Base-by-base conservation (phyloP, 2,888 invertebrate genomes). In the Carabus problematicus region DNA sequence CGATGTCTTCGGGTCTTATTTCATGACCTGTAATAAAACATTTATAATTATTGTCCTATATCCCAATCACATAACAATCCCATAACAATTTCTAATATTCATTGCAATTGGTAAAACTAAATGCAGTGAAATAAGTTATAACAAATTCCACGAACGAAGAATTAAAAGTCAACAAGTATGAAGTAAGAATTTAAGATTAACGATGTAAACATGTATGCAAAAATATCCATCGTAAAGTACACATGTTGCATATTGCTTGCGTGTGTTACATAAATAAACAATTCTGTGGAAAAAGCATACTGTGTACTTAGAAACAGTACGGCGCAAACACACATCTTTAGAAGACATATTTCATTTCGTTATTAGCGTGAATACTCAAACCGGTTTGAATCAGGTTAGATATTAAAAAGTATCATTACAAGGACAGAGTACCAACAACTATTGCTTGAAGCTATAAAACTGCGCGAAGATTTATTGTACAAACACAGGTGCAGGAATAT, bases 1-100 rank as follows among this genome's bases (percentile, higher is more conserved):
- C 96, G 66, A 95, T 89, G 75, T 94, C 93, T 78, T 94, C 92
- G 0, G 95, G 91, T 76, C 91, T 89, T 9, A 94, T 85, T 80
- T 94, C 93, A 71, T 91, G 91, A 71, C 90, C 93, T 90, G 74
- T 72, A 80, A 80, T 69, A 71, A 64, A 29, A 19, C 0, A 56
- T 45, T 45, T 45, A 3, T 4, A 11, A 14, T 45, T 12, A 3
- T 4, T 45, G 7, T 12, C 19, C 3, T 55, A 55, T 16, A 55
- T 55, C 8, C 8, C 12, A 11, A 12, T 11, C 7, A 49, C 49
- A 49, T 11, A 49, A 11, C 49, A 8, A 49, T 8, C 7, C 9
- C 12, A 42, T 42, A 42, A 11, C 11, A 42, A 42, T 42, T 8
- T 42, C 8, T 42, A 8, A 42, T 8, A 42, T 42, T 8, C 11